These are phyloP conservation scores for Theristicus caerulescens DNA, from an alignment of 2,113 vertebrate genomes.

Conservation along the genomic window DNA sequence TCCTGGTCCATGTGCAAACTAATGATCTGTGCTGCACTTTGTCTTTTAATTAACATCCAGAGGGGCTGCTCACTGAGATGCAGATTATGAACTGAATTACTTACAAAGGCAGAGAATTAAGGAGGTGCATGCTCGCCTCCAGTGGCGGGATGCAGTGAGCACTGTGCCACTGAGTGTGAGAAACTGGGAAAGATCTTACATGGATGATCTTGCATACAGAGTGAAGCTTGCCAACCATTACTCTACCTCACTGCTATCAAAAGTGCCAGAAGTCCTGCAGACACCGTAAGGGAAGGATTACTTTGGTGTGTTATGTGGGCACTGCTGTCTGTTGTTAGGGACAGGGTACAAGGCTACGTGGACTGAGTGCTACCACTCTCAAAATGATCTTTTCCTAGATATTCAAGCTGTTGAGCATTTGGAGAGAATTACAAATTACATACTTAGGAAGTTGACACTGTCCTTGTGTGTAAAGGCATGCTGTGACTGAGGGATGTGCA, in stretches of 20 bases:
- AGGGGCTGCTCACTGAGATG: not conserved
- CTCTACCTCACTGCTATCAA: not conserved
- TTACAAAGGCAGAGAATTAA: not conserved
- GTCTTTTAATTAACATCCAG: conserved; percentile 54
- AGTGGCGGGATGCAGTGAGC: not conserved
- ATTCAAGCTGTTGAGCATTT: not conserved
- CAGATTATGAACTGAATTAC: not conserved
- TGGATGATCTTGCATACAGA: not conserved
- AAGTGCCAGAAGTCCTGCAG: not conserved
- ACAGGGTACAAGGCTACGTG: not conserved
- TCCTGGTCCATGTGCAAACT: conserved; percentile 1
- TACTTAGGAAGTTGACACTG: not conserved
- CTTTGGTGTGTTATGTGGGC: not conserved
- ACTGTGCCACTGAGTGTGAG: not conserved
- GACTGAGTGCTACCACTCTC: not conserved
- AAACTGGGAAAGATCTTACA: not conserved
- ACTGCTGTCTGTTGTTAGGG: not conserved
- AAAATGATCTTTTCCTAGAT: not conserved
- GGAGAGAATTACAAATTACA: not conserved
- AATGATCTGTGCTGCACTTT: conserved; percentile 31
- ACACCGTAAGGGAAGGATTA: not conserved
- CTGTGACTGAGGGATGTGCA: not conserved
- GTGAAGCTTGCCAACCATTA: not conserved
- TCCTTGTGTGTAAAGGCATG: not conserved
- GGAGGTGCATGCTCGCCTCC: not conserved